Evolutionary conservation across 2,888 invertebrate genomes (phyloP).

Genomic region (Mythimna loreyi): DNA sequence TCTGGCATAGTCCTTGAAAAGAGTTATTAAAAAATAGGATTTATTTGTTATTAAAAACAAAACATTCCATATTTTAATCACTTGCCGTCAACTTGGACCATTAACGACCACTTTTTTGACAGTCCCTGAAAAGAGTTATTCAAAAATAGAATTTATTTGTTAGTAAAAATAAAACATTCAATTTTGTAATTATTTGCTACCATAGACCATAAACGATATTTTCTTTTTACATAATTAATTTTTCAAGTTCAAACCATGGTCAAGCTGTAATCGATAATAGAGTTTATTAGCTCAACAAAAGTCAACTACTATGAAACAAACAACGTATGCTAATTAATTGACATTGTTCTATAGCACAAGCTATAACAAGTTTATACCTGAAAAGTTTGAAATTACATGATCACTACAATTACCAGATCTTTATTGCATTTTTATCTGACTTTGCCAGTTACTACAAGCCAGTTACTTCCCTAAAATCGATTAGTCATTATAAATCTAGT

Average conservation of each 20-base stretch:
- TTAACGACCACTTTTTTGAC: not conserved
- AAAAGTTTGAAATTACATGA: slow-evolving; percentile 10
- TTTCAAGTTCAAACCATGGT: not conserved
- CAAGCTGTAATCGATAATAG: not conserved
- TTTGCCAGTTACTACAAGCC: not conserved
- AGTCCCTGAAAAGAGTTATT: too few species aligned
- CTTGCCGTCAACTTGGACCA: not conserved
- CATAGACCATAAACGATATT: too few species aligned
- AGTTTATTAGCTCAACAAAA: not conserved
- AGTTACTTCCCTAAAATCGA: not conserved
- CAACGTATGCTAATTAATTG: slow-evolving; percentile 1
- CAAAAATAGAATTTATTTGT: too few species aligned
- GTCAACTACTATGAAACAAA: not conserved
- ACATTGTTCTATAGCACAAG: slow-evolving; percentile 14
- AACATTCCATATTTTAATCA: too few species aligned
- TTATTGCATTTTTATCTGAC: not conserved
- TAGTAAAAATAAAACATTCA: too few species aligned
- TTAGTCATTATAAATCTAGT: not conserved
- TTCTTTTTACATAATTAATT: not conserved
- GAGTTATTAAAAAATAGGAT: too few species aligned
- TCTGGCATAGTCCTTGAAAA: too few species aligned
- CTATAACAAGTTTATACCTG: slow-evolving; percentile 4
- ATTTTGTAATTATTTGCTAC: too few species aligned
- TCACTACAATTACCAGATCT: not conserved
- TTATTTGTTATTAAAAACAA: too few species aligned